phyloP scores from a whole-genome alignment of 2,113 vertebrate genomes.

The Excalfactoria chinensis region DNA sequence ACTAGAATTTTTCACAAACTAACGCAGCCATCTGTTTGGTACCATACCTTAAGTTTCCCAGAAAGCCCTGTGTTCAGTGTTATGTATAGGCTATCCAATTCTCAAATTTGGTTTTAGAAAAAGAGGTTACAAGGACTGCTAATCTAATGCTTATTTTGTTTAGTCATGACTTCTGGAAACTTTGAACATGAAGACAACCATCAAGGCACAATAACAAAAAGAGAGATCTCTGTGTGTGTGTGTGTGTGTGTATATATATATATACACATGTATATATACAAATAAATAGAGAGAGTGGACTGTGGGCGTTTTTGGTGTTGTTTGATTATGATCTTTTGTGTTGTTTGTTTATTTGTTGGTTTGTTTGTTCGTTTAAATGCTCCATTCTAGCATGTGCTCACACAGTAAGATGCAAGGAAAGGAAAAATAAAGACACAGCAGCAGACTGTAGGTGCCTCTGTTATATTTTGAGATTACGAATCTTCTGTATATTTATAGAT shows the following conservation, averaged over 20 bases:
- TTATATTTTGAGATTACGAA: fast-evolving
- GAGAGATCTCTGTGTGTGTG: fast-evolving
- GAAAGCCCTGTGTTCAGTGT: not conserved
- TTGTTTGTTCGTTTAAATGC: not conserved
- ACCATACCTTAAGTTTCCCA: not conserved
- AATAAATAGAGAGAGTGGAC: too few species aligned
- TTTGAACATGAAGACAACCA: fast-evolving
- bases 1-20: not conserved
- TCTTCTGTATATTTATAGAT: not conserved
- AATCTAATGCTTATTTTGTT: not conserved
- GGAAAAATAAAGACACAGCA: not conserved
- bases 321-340: not conserved
- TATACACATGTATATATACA: not conserved
- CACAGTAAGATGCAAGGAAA: not conserved
- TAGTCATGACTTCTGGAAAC: fast-evolving
- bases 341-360: not conserved
- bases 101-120: not conserved
- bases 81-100: not conserved
- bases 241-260: too few species aligned
- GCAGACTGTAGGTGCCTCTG: not conserved
- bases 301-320: too few species aligned
- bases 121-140: fast-evolving
- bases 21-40: fast-evolving
- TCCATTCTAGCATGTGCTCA: fast-evolving
- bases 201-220: not conserved